phyloP scores from a whole-genome alignment of 2,113 vertebrate genomes.

The Hemiprocne comata region DNA sequence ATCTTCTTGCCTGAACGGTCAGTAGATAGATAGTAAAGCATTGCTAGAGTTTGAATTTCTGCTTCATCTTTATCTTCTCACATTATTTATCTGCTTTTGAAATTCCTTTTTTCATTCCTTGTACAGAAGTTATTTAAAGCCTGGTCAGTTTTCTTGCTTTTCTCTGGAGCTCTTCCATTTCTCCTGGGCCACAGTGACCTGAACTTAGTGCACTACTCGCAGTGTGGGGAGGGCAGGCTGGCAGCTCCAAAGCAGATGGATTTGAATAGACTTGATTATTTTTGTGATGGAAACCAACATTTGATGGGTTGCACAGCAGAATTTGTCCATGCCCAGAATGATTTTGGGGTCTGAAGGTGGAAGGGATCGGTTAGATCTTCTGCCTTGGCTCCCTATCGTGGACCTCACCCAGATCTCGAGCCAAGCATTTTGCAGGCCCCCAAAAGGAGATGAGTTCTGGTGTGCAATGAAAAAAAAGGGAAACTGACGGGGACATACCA shows the following conservation, averaged over 20 bases:
- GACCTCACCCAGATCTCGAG: accelerated
- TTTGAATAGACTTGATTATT: background rate
- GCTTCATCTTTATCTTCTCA: background rate
- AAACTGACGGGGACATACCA: background rate
- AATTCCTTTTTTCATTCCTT: background rate
- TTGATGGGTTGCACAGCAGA: accelerated
- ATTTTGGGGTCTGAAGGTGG: background rate
- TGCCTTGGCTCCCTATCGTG: background rate
- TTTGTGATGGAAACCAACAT: background rate
- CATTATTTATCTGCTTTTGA: background rate
- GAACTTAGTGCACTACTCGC: background rate
- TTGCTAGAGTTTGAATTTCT: background rate
- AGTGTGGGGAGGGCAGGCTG: background rate
- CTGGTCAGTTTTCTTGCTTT: background rate
- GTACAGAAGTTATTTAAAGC: background rate
- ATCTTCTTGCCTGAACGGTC: background rate
- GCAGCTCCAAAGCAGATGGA: background rate
- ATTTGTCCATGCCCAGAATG: accelerated
- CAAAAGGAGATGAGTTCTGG: background rate
- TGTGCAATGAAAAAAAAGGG: background rate
- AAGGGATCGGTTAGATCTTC: background rate
- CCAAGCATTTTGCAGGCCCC: background rate
- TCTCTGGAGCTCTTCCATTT: background rate
- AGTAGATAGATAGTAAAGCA: background rate
- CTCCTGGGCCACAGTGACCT: accelerated